These are phyloP conservation scores for Thymelicus acteon DNA, from an alignment of 2,888 invertebrate species.

Conservation along the genomic window DNA sequence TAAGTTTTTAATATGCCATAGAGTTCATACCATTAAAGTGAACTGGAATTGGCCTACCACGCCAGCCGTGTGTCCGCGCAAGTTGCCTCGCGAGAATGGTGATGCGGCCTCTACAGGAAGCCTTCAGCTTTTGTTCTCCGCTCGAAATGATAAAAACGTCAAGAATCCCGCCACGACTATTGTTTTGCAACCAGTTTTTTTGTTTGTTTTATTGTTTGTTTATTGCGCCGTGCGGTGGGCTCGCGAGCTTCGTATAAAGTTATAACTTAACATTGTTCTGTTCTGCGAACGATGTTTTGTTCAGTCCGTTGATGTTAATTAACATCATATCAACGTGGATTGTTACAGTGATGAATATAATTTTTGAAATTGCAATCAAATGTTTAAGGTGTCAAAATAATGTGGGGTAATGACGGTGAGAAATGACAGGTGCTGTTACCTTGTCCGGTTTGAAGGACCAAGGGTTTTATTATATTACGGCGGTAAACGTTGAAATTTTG, in stretches of 20 bases:
- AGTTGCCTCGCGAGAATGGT: constrained; percentile 77
- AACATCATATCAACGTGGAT: constrained; percentile 33
- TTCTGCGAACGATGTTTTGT: constrained; percentile 36
- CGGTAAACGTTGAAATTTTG: not conserved
- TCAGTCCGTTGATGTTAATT: constrained; percentile 30
- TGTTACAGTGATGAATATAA: constrained; percentile 18
- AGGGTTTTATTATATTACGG: not conserved
- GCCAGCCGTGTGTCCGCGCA: constrained; percentile 52
- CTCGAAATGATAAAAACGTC: constrained; percentile 83
- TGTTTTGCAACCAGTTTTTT: constrained; percentile 75
- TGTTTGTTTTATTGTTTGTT: constrained; percentile 62
- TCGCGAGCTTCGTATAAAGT: constrained; percentile 49
- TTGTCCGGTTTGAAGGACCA: constrained; percentile 16
- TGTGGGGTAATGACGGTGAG: constrained; percentile 27
- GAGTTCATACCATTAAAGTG: no score
- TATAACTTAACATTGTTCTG: constrained; percentile 46
- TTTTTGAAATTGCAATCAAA: constrained; percentile 27
- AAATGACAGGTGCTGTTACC: constrained; percentile 25
- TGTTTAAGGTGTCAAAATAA: constrained; percentile 32
- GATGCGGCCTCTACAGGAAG: constrained; percentile 82
- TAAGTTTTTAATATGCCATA: no score
- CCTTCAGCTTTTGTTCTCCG: constrained; percentile 80
- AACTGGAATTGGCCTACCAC: not conserved
- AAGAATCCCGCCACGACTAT: constrained; percentile 75
- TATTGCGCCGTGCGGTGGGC: constrained; percentile 62